Percentiles rank a stretch among this genome's conserved stretches.
Conservation (phyloP, 2,888 invertebrate genomes). For the Mayetiola destructor region DNA sequence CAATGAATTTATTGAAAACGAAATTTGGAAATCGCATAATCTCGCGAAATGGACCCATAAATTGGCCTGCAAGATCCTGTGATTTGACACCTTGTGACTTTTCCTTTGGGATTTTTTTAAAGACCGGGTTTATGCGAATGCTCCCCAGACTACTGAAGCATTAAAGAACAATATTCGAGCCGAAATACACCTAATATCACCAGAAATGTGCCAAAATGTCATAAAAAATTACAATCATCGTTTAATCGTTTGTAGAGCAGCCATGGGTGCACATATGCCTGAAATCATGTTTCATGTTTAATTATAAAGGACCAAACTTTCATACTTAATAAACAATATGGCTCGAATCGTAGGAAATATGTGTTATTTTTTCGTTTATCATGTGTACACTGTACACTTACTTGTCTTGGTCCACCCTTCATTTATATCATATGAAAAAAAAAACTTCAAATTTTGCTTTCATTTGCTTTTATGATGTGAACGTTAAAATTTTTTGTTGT, state of each 20-base stretch:
- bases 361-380: too few relatives aligned
- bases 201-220: neutral
- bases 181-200: neutral
- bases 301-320: neutral
- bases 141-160: neutral
- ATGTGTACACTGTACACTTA: too few relatives aligned
- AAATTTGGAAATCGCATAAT: constrained; percentile 13
- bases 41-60: constrained; percentile 8
- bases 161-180: constrained; percentile 3
- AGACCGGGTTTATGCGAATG: constrained; percentile 10
- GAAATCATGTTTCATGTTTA: neutral
- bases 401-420: too few relatives aligned
- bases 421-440: too few relatives aligned
- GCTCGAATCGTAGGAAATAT: neutral
- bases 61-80: constrained; percentile 12
- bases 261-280: neutral
- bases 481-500: too few relatives aligned
- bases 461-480: too few relatives aligned
- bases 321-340: neutral
- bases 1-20: neutral
- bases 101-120: constrained; percentile 6
- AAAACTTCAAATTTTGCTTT: too few relatives aligned
- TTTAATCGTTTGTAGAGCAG: neutral
- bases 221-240: constrained; percentile 12
- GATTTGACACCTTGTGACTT: constrained; percentile 9